Evolutionary conservation across 2,888 invertebrate genomes (phyloP).

Genomic region (Acanthoscelides obtectus): DNA sequence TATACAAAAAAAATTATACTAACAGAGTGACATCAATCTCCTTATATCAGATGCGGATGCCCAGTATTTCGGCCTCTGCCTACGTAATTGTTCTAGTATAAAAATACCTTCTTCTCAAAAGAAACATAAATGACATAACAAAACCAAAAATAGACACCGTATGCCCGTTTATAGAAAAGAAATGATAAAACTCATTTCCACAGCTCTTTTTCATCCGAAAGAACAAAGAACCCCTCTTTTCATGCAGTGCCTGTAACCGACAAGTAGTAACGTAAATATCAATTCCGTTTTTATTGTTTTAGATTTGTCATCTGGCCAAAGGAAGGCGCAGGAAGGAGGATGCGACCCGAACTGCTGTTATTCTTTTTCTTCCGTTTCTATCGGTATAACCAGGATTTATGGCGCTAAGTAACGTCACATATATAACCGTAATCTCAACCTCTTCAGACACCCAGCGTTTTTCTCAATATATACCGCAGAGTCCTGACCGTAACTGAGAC

Average conservation of each 20-base stretch:
- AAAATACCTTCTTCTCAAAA: too few species aligned
- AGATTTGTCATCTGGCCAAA: slow-evolving; percentile 38
- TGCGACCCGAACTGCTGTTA: slow-evolving; percentile 27
- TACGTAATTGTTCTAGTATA: too few species aligned
- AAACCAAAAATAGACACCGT: too few species aligned
- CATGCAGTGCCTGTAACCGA: slow-evolving; percentile 1
- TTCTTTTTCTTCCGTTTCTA: slow-evolving; percentile 29
- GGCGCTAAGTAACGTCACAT: slow-evolving; percentile 42
- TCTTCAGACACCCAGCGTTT: slow-evolving; percentile 44
- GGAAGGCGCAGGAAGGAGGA: slow-evolving; percentile 15
- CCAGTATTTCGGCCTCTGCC: too few species aligned
- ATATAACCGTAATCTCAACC: slow-evolving; percentile 46
- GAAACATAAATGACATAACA: too few species aligned
- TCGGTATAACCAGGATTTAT: slow-evolving; percentile 44
- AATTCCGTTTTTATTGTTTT: slow-evolving; percentile 36
- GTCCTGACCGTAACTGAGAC: slow-evolving; percentile 10
- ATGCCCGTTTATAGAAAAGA: too few species aligned
- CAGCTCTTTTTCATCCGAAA: too few species aligned
- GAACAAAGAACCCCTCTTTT: background rate
- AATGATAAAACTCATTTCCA: too few species aligned
- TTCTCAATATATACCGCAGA: slow-evolving; percentile 44
- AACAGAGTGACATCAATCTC: too few species aligned
- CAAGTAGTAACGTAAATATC: slow-evolving; percentile 29
- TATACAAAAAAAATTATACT: too few species aligned
- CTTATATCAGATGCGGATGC: too few species aligned